A percentile compares a stretch with the other conserved stretches of the same genome.
These are phyloP conservation scores for Probaryconus sp. DNA, from an alignment of 1,140 invertebrate genomes.

Conservation along the genomic window DNA sequence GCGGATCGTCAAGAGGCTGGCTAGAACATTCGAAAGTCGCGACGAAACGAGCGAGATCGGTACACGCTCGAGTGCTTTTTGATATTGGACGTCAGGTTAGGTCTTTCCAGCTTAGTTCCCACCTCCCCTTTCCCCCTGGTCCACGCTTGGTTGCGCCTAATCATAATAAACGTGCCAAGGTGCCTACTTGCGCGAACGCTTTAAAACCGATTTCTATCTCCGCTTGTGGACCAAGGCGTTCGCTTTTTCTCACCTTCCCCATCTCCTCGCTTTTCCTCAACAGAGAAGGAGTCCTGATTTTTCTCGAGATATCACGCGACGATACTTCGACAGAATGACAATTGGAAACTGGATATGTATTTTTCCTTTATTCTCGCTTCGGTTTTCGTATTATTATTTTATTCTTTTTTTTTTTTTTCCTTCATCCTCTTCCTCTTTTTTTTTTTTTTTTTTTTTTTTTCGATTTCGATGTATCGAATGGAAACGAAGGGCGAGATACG, in stretches of 20 bases:
- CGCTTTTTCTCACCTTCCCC: slow-evolving; percentile 43
- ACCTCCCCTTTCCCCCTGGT: slow-evolving; percentile 53
- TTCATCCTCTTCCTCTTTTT: slow-evolving; percentile 11
- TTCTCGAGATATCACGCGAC: slow-evolving; percentile 37
- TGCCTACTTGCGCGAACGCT: slow-evolving; percentile 69
- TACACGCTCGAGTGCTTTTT: slow-evolving; percentile 71
- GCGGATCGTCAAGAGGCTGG: slow-evolving; percentile 33
- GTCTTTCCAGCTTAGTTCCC: slow-evolving; percentile 54
- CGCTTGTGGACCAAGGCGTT: slow-evolving; percentile 31
- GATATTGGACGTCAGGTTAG: slow-evolving; percentile 72
- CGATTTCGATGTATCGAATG: not conserved
- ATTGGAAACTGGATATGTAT: slow-evolving; percentile 19
- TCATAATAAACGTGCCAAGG: slow-evolving; percentile 78
- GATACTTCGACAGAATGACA: slow-evolving; percentile 23
- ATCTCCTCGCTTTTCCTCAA: slow-evolving; percentile 31
- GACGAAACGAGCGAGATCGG: slow-evolving; percentile 66
- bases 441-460: not conserved
- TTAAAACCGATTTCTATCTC: slow-evolving; percentile 74
- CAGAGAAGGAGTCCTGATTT: too few species aligned
- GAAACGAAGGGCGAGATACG: slow-evolving; percentile 27
- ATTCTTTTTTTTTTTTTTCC: slow-evolving; percentile 14
- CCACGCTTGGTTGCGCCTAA: slow-evolving; percentile 76
- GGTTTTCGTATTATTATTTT: slow-evolving; percentile 19
- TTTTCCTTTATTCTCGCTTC: slow-evolving; percentile 2
- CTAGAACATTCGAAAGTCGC: slow-evolving; percentile 55